These are phyloP conservation scores for Macroglossus sobrinus DNA, from an alignment of 2,113 vertebrate species.

Conservation along the genomic window DNA sequence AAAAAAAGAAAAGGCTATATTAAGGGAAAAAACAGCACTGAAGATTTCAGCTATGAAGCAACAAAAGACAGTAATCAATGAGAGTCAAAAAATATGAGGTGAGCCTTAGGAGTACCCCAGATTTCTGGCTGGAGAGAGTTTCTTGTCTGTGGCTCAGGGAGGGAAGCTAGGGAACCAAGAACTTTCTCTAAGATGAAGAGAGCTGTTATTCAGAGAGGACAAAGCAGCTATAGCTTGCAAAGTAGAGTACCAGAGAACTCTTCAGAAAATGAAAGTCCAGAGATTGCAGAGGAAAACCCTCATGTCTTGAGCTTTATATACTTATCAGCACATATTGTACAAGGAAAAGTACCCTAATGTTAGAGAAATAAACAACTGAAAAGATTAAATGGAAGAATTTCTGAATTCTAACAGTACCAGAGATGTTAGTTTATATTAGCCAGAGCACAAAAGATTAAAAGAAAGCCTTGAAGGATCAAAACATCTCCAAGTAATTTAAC, in stretches of 20 bases:
- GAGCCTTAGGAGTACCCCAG: not conserved
- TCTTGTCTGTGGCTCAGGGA: not conserved
- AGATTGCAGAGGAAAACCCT: fast-evolving
- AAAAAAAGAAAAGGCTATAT: not conserved
- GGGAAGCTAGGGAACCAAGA: fast-evolving
- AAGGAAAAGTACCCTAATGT: not conserved
- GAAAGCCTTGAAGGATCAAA: not conserved
- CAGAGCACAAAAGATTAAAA: not conserved
- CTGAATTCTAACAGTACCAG: not conserved
- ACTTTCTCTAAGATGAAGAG: not conserved
- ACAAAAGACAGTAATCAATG: not conserved
- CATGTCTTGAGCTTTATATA: not conserved
- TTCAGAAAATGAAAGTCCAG: not conserved
- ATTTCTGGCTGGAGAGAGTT: not conserved
- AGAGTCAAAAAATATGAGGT: not conserved
- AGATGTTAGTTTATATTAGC: not conserved
- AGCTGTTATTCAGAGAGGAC: not conserved
- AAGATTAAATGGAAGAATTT: not conserved
- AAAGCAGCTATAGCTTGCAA: not conserved
- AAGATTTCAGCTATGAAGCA: not conserved
- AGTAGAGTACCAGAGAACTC: not conserved
- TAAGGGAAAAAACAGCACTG: not conserved
- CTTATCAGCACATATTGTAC: not conserved
- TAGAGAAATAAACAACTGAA: not conserved
- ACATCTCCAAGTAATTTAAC: not conserved